These are phyloP conservation scores for Ameiurus melas DNA, from an alignment of 2,113 vertebrate genomes.

Conservation along the genomic window DNA sequence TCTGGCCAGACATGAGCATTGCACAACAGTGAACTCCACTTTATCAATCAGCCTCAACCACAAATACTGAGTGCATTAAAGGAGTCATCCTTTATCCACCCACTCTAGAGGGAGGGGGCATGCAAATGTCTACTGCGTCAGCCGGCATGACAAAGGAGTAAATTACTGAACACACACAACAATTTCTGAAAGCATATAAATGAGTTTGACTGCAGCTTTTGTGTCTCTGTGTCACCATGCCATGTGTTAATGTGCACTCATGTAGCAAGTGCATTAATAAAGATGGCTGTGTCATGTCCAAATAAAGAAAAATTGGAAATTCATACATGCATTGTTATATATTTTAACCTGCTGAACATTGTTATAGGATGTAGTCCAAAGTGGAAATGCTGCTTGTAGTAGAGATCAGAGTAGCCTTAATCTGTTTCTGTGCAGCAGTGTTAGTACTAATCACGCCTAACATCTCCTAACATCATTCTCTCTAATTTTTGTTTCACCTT, in stretches of 20 bases:
- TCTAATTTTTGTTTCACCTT: constrained; percentile 16
- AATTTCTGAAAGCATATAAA: constrained; percentile 52
- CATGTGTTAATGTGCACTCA: constrained; percentile 33
- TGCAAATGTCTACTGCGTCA: constrained; percentile 59
- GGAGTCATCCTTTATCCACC: constrained; percentile 57
- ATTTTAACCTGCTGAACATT: not conserved
- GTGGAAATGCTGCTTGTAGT: not conserved
- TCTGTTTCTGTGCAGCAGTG: not conserved
- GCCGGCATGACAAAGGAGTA: constrained; percentile 59
- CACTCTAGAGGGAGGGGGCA: constrained; percentile 47
- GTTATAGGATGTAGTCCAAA: not conserved
- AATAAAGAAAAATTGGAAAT: not conserved
- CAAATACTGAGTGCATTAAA: constrained; percentile 57
- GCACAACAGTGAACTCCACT: constrained; percentile 72
- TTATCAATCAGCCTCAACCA: constrained; percentile 81
- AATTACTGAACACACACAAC: constrained; percentile 50
- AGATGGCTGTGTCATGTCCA: not conserved
- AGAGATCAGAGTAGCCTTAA: not conserved
- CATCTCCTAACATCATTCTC: constrained; percentile 23
- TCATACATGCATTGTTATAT: not conserved
- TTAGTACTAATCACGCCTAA: constrained; percentile 16
- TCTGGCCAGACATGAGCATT: constrained; percentile 88
- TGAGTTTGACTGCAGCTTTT: constrained; percentile 42
- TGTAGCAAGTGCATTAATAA: constrained; percentile 11
- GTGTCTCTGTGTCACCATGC: constrained; percentile 30